Conservation (phyloP, 2,888 invertebrate genomes). For the Lymantria dispar region DNA sequence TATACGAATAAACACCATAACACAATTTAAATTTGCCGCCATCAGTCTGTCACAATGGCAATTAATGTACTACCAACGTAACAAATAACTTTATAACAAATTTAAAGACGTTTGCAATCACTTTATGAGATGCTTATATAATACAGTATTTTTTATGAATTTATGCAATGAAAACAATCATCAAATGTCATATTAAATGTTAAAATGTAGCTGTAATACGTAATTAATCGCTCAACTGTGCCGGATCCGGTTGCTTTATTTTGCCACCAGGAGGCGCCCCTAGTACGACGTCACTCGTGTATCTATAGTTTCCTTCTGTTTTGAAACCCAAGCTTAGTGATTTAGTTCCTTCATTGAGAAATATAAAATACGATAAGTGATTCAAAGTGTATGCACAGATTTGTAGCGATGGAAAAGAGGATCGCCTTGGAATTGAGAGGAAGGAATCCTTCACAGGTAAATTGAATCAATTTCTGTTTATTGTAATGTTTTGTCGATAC, state of each 20-base stretch:
- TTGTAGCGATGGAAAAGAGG: conserved; percentile 92
- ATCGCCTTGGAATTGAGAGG: conserved; percentile 97
- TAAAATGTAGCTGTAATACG: conserved; percentile 5
- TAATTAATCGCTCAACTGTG: conserved; percentile 42
- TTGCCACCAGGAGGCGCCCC: conserved; percentile 70
- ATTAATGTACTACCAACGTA: conserved; percentile 47
- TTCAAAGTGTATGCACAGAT: conserved; percentile 51
- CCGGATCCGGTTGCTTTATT: conserved; percentile 57
- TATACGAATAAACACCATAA: conserved; percentile 32
- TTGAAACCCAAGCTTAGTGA: conserved; percentile 83
- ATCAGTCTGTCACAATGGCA: conserved; percentile 38
- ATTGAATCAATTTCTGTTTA: conserved; percentile 65
- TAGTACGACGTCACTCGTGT: conserved; percentile 78
- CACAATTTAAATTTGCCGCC: conserved; percentile 53
- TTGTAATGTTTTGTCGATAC: conserved; percentile 82
- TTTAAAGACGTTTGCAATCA: conserved; percentile 1
- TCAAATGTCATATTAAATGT: conserved; percentile 6
- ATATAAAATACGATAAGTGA: conserved; percentile 61
- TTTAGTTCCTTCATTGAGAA: conserved; percentile 63
- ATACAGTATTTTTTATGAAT: conserved; percentile 11
- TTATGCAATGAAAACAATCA: conserved; percentile 2
- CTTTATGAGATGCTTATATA: background rate
- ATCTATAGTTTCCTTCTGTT: conserved; percentile 83
- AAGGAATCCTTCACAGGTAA: conserved; percentile 94
- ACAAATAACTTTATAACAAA: conserved; percentile 9